Conservation (phyloP, 1,140 invertebrate genomes). For the Atta cephalotes region DNA sequence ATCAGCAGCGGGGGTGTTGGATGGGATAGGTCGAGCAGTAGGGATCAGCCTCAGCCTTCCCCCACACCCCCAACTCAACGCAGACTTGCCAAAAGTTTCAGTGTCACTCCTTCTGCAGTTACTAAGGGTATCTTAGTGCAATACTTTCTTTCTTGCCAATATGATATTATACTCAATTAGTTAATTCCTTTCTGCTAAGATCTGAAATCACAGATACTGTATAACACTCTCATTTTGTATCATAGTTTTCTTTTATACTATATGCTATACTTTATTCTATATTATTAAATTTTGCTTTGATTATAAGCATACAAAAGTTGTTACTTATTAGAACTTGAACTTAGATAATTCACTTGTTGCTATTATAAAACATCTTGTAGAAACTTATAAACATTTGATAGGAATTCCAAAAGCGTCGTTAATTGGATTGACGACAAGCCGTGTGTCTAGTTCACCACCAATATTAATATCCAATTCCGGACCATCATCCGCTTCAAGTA, state of each 20-base stretch:
- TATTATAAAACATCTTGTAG: neutral
- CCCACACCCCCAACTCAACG: conserved; percentile 93
- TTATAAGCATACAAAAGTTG: conserved; percentile 8
- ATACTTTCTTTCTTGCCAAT: conserved; percentile 63
- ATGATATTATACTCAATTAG: conserved; percentile 44
- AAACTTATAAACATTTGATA: conserved; percentile 76
- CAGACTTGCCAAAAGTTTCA: conserved; percentile 95
- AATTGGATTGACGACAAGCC: conserved; percentile 91
- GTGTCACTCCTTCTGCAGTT: conserved; percentile 90
- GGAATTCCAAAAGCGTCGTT: conserved; percentile 93
- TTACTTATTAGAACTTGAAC: conserved; percentile 9
- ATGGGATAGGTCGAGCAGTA: conserved; percentile 78
- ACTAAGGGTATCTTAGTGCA: conserved; percentile 86
- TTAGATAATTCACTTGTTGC: neutral
- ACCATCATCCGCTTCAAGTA: conserved; percentile 89
- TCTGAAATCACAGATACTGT: conserved; percentile 20
- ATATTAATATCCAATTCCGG: conserved; percentile 90
- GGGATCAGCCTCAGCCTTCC: conserved; percentile 86
- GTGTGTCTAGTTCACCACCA: conserved; percentile 88
- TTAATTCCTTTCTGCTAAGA: neutral
- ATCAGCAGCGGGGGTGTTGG: conserved; percentile 74
- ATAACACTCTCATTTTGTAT: conserved; percentile 47
- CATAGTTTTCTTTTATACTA: conserved; percentile 7
- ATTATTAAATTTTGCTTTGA: neutral
- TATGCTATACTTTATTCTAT: neutral